These are phyloP conservation scores for Hydropsyche tenuis DNA, from an alignment of 1,140 invertebrate genomes.

Conservation along the genomic window DNA sequence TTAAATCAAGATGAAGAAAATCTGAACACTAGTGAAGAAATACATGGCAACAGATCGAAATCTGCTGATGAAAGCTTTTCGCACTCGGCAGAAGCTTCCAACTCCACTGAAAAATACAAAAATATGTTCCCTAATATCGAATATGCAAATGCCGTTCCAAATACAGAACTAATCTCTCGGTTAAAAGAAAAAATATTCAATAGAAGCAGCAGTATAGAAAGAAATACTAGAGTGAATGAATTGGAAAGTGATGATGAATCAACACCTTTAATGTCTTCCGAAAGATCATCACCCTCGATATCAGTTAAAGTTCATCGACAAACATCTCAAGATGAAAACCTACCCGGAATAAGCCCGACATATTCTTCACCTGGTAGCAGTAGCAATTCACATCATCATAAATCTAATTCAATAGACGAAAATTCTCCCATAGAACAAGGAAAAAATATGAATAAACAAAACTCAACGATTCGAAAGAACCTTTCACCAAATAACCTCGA, in stretches of 20 bases:
- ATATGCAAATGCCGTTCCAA: not conserved
- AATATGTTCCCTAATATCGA: not conserved
- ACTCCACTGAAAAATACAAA: conserved; percentile 5
- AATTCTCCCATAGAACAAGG: conserved; percentile 36
- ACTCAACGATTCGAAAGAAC: conserved; percentile 28
- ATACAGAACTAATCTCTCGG: conserved; percentile 53
- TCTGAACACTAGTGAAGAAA: conserved; percentile 29
- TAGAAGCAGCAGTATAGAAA: conserved; percentile 53
- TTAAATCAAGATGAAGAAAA: conserved; percentile 44
- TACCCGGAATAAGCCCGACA: not conserved
- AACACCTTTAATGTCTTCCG: conserved; percentile 65
- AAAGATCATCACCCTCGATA: conserved; percentile 43
- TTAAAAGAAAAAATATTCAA: conserved; percentile 57
- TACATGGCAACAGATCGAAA: conserved; percentile 37
- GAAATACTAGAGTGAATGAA: conserved; percentile 51
- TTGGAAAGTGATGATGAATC: conserved; percentile 68
- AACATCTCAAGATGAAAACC: conserved; percentile 32
- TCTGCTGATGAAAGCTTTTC: conserved; percentile 42
- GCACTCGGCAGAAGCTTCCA: conserved; percentile 22
- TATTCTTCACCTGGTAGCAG: conserved; percentile 32
- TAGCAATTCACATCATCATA: conserved; percentile 35
- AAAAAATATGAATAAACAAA: conserved; percentile 28
- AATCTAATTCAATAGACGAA: conserved; percentile 37
- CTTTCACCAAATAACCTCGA: conserved; percentile 42
- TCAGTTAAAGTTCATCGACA: conserved; percentile 41